phyloP scores from a whole-genome alignment of 2,113 vertebrate genomes.

The Ophthalmolycus amberensis region DNA sequence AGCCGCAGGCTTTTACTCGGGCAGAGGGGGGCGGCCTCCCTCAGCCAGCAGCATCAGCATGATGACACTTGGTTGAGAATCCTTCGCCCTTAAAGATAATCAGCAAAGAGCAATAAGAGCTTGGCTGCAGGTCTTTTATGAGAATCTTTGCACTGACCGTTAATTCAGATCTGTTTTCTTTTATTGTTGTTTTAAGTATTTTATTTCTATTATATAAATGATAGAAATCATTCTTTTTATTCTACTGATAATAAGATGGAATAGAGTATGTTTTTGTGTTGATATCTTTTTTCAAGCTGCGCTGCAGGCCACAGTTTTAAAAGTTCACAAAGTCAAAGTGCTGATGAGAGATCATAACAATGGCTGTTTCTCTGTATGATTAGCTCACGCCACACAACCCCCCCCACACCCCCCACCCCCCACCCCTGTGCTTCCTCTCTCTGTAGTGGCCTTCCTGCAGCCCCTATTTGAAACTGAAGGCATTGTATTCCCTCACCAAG shows the following conservation, averaged over 20 bases:
- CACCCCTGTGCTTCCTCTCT: slow-evolving; percentile 82
- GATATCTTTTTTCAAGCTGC: slow-evolving; percentile 16
- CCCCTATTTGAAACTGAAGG: slow-evolving; percentile 84
- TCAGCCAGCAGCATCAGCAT: slow-evolving; percentile 36
- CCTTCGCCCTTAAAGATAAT: neutral
- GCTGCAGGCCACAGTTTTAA: slow-evolving; percentile 37
- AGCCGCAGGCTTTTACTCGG: slow-evolving; percentile 59
- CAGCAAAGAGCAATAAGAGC: slow-evolving; percentile 36
- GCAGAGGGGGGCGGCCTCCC: slow-evolving; percentile 33
- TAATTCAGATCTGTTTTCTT: slow-evolving; percentile 29
- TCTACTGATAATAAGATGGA: neutral
- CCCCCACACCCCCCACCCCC: slow-evolving; percentile 51
- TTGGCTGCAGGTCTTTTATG: slow-evolving; percentile 23
- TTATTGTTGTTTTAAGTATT: neutral
- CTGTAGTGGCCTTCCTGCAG: slow-evolving; percentile 85
- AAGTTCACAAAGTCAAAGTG: slow-evolving; percentile 43
- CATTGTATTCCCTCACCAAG: slow-evolving; percentile 83
- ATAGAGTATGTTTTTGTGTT: slow-evolving; percentile 21
- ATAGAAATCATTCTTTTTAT: neutral
- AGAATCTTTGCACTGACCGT: slow-evolving; percentile 18
- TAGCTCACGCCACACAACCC: slow-evolving; percentile 74
- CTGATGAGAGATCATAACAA: slow-evolving; percentile 64
- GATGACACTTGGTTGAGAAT: slow-evolving; percentile 40
- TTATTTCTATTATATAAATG: neutral
- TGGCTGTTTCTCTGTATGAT: slow-evolving; percentile 76